These are phyloP conservation scores for Psilanteris sp. DNA, from an alignment of 1,140 invertebrate species.

Conservation along the genomic window DNA sequence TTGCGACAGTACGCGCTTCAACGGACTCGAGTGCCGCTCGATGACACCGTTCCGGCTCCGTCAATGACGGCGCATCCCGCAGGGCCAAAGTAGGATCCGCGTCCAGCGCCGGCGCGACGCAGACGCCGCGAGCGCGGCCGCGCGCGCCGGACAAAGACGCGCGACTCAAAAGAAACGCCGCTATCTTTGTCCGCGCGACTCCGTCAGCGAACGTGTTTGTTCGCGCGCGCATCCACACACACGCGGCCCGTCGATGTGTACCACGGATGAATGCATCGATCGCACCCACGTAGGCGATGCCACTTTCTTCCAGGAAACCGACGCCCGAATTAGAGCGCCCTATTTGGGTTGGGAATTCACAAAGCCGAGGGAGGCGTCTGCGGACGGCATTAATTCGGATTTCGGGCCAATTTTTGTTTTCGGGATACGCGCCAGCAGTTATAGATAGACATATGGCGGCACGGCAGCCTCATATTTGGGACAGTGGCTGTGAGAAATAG, in stretches of 20 bases:
- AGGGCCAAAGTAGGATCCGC: too few species aligned
- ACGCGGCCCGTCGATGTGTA: conserved; percentile 1
- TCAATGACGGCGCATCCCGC: too few species aligned
- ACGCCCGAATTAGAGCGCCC: conserved; percentile 46
- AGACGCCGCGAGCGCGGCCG: neutral
- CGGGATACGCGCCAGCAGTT: neutral
- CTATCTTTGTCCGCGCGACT: conserved; percentile 6
- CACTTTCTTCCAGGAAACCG: conserved; percentile 58
- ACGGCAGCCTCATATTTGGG: conserved; percentile 15
- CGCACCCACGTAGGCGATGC: conserved; percentile 56
- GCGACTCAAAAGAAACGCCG: neutral
- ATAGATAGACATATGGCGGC: conserved; percentile 15
- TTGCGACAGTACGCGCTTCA: too few species aligned
- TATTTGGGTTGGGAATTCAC: conserved; percentile 39
- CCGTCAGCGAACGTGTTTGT: neutral
- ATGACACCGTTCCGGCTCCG: too few species aligned
- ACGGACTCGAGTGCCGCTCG: too few species aligned
- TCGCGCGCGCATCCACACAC: conserved; percentile 2
- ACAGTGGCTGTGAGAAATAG: conserved; percentile 19
- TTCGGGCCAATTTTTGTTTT: conserved; percentile 27
- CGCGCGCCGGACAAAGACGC: conserved; percentile 5
- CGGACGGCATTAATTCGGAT: conserved; percentile 21
- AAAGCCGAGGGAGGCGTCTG: conserved; percentile 8
- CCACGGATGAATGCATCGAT: conserved; percentile 54
- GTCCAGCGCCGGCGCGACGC: too few species aligned